These are phyloP conservation scores for Malacoctenus gilli DNA, from an alignment of 2,797 vertebrate genomes.

Conservation along the genomic window DNA sequence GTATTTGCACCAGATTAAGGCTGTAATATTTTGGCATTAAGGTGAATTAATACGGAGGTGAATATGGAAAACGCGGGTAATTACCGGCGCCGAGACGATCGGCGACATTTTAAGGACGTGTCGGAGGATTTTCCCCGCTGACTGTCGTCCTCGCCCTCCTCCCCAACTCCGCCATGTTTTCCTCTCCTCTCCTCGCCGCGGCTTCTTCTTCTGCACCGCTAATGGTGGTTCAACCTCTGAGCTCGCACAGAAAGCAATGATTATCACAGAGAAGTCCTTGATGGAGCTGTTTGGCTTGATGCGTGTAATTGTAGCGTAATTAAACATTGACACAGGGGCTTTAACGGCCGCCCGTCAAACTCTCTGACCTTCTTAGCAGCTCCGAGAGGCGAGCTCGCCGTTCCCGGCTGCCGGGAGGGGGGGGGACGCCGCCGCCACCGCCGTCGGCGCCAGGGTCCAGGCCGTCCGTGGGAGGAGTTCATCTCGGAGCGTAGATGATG, in stretches of 20 bases:
- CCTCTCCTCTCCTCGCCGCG: slow-evolving; percentile 10
- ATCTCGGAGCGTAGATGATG: not conserved
- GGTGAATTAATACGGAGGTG: slow-evolving; percentile 78
- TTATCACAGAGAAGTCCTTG: slow-evolving; percentile 46
- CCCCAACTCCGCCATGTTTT: slow-evolving; percentile 6
- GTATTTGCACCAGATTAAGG: slow-evolving; percentile 76
- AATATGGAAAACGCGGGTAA: slow-evolving; percentile 78
- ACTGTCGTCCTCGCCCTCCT: slow-evolving; percentile 41
- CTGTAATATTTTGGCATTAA: slow-evolving; percentile 83
- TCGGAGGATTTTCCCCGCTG: slow-evolving; percentile 61
- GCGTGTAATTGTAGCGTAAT: slow-evolving; percentile 64
- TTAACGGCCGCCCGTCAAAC: slow-evolving; percentile 53
- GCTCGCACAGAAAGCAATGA: slow-evolving; percentile 39
- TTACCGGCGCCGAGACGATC: slow-evolving; percentile 69
- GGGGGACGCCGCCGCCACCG: too few species aligned
- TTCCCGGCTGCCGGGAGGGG: slow-evolving; percentile 24
- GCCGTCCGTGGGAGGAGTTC: not conserved
- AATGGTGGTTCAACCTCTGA: slow-evolving; percentile 26
- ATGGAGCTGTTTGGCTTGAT: slow-evolving; percentile 54
- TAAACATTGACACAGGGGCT: slow-evolving; percentile 63
- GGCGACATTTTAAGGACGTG: slow-evolving; percentile 61
- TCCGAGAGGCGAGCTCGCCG: slow-evolving; percentile 14
- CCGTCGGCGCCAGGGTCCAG: not conserved
- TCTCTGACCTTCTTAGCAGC: slow-evolving; percentile 49
- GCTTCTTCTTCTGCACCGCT: slow-evolving; percentile 22